Evolutionary conservation across 2,888 invertebrate species (phyloP), one percentile per base, ranked within the genome.

Genomic region (Platycnemis pennipes): DNA sequence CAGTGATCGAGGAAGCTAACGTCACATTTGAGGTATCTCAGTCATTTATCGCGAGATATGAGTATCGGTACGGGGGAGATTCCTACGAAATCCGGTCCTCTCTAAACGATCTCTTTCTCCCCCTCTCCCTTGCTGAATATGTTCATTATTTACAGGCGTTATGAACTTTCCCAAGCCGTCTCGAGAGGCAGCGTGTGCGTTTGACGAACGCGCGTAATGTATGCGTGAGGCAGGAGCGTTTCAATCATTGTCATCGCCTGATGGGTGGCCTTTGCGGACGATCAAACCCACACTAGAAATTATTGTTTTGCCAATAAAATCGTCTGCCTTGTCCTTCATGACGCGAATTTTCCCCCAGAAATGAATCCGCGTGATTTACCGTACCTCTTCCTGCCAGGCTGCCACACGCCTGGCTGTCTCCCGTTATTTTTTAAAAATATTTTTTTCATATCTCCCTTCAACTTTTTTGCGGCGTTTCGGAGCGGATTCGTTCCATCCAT

Each of bases 291-390:
- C 26, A 8, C 13, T 31, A 37, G 37, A 77, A 77, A 77, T 77
- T 37, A 77, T 77, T 37, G 77, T 77, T 77, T 77, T 77, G 31
- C 37, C 77, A 77, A 77, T 77, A 77, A 77, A 77, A 77, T 77
- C 77, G 77, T 77, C 37, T 31, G 31, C 77, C 77, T 77, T 77
- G 31, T 37, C 37, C 77, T 13, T 77, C 77, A 77, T 77, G 31
- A 37, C 77, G 77, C 37, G 77, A n/a, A 37, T 37, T 1, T 26
- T 77, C 77, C 77, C 77, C 37, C 13, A 37, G 37, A 77, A 37
- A 37, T 37, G 77, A 77, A 77, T 77, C 77, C 13, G 77, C 13
- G 77, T 77, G 77, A 77, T 77, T 77, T 77, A 77, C 77, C 77
- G 37, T 26, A 13, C 77, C 37, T 77, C 77, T 37, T 77, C 37